phyloP scores from a whole-genome alignment of 2,797 vertebrate genomes.

The Falco novaeseelandiae region DNA sequence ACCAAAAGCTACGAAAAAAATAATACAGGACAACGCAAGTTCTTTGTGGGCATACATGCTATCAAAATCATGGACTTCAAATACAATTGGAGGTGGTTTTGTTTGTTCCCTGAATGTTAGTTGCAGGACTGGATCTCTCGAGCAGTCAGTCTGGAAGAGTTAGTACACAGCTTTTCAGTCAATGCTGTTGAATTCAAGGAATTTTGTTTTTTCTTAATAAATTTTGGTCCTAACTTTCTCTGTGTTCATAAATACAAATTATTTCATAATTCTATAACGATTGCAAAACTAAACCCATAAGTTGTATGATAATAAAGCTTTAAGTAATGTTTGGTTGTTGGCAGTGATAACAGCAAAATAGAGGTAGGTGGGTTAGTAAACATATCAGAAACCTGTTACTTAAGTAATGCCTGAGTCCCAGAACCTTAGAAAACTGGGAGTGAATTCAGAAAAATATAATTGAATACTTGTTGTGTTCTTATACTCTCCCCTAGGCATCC shows the following conservation, averaged over 20 bases:
- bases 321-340: not conserved
- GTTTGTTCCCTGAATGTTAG: not conserved
- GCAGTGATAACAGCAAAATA: not conserved
- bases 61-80: not conserved
- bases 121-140: not conserved
- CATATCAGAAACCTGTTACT: not conserved
- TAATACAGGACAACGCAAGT: too few relatives aligned
- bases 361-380: not conserved
- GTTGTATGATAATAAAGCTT: not conserved
- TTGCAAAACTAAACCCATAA: not conserved
- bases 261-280: not conserved
- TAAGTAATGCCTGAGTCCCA: not conserved
- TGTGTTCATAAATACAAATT: not conserved
- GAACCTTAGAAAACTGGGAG: not conserved
- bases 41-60: not conserved
- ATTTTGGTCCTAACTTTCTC: not conserved
- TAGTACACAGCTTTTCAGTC: not conserved
- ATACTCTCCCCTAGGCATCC: not conserved
- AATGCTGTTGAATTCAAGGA: not conserved
- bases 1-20: not conserved
- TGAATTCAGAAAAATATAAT: not conserved
- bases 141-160: not conserved
- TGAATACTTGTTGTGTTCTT: not conserved
- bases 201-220: not conserved
- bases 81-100: not conserved